Conservation (phyloP, 2,888 invertebrate genomes). For the Ophion obscuratus region DNA sequence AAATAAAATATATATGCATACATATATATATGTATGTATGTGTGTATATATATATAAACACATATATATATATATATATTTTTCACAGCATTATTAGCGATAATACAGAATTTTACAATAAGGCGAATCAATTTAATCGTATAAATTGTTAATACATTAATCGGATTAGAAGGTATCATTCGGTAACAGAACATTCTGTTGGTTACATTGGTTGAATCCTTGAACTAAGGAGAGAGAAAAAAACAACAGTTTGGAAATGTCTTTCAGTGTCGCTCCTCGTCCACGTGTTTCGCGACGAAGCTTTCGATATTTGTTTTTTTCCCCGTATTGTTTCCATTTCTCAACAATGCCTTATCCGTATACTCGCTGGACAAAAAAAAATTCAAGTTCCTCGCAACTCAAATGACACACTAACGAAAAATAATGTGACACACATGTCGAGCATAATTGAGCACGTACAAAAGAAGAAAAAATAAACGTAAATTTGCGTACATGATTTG, state of each 20-base stretch:
- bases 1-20: neutral
- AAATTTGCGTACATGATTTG: slow-evolving; percentile 69
- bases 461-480: slow-evolving; percentile 46
- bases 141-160: slow-evolving; percentile 82
- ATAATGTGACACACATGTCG: slow-evolving; percentile 43
- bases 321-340: neutral
- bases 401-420: slow-evolving; percentile 56
- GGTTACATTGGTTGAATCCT: slow-evolving; percentile 68
- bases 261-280: slow-evolving; percentile 70
- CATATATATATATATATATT: slow-evolving; percentile 31
- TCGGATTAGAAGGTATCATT: slow-evolving; percentile 75
- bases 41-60: slow-evolving; percentile 56
- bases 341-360: slow-evolving; percentile 54
- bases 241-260: slow-evolving; percentile 72
- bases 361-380: slow-evolving; percentile 52
- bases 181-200: slow-evolving; percentile 64
- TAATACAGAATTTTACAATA: slow-evolving; percentile 81
- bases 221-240: slow-evolving; percentile 59
- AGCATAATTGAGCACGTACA: slow-evolving; percentile 45
- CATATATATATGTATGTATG: slow-evolving; percentile 57
- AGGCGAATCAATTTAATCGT: slow-evolving; percentile 74
- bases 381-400: slow-evolving; percentile 62
- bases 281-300: slow-evolving; percentile 51
- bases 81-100: slow-evolving; percentile 81
- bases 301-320: slow-evolving; percentile 51